Evolutionary conservation across 2,113 vertebrate species (phyloP).

Genomic region (Ptilonorhynchus violaceus): DNA sequence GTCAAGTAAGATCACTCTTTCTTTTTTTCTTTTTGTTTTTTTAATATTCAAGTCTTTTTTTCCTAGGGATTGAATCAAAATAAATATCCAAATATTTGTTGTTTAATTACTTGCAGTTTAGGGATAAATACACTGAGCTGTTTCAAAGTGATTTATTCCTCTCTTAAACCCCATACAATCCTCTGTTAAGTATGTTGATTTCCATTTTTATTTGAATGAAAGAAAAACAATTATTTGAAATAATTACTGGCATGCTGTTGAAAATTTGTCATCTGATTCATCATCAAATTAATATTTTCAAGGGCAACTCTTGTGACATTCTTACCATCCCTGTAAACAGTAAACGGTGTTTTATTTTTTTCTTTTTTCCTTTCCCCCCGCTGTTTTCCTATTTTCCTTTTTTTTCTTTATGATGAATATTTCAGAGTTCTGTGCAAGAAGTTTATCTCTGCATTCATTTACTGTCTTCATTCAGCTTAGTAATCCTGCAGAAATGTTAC

Average conservation of each 20-base stretch:
- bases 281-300: slow-evolving; percentile 12
- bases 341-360: not conserved
- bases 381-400: not conserved
- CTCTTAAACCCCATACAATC: slow-evolving; percentile 3
- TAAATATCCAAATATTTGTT: slow-evolving; percentile 18
- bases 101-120: not conserved
- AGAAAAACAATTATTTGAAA: slow-evolving; percentile 42
- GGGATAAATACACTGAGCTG: not conserved
- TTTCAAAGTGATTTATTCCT: slow-evolving; percentile 15
- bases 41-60: not conserved
- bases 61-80: not conserved
- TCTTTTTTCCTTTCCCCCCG: not conserved
- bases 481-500: not conserved
- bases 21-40: not conserved
- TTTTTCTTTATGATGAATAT: not conserved
- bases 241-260: slow-evolving; percentile 11
- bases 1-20: not conserved
- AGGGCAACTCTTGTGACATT: not conserved
- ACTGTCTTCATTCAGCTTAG: not conserved
- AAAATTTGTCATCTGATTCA: slow-evolving; percentile 12
- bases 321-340: not conserved
- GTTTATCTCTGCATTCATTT: not conserved
- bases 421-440: not conserved
- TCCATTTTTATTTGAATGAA: slow-evolving; percentile 40
- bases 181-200: slow-evolving; percentile 21